A percentile compares a stretch with the other conserved stretches of the same genome.
These are phyloP conservation scores for Percopsis transmontana DNA, from an alignment of 2,113 vertebrate genomes.

Conservation along the genomic window DNA sequence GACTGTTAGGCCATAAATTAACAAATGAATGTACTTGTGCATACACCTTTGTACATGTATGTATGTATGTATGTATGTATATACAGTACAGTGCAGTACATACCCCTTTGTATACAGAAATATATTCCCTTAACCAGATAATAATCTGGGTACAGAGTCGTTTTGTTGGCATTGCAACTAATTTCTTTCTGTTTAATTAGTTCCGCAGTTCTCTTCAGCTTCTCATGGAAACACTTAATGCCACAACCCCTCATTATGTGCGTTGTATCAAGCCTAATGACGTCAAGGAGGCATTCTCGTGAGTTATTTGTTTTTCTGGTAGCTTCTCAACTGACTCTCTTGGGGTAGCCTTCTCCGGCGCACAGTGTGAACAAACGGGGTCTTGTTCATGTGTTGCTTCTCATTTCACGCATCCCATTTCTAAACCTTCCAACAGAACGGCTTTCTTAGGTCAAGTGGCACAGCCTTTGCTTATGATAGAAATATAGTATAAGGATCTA, in stretches of 20 bases:
- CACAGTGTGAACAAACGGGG: not conserved
- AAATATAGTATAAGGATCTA: too few relatives aligned
- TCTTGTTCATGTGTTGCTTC: not conserved
- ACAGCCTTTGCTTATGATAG: not conserved
- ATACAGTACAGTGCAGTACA: too few relatives aligned
- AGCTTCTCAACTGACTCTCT: too few relatives aligned
- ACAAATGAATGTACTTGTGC: too few relatives aligned
- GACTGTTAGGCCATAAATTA: too few relatives aligned
- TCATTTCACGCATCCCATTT: too few relatives aligned
- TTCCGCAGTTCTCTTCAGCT: conserved; percentile 91
- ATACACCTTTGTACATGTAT: too few relatives aligned
- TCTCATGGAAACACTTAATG: conserved; percentile 94
- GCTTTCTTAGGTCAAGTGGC: not conserved
- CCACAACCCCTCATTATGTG: conserved; percentile 93
- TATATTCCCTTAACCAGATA: too few relatives aligned
- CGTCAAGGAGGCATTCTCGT: conserved; percentile 88
- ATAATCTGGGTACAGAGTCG: not conserved
- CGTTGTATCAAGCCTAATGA: conserved; percentile 98
- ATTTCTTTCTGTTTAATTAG: conserved; percentile 62
- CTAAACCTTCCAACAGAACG: too few relatives aligned
- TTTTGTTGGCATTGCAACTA: not conserved
- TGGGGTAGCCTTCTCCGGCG: too few relatives aligned
- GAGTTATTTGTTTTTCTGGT: conserved; percentile 71
- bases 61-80: too few relatives aligned
- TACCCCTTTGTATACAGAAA: too few relatives aligned